Conservation (phyloP, 2,797 vertebrate genomes). For the Pygocentrus nattereri region DNA sequence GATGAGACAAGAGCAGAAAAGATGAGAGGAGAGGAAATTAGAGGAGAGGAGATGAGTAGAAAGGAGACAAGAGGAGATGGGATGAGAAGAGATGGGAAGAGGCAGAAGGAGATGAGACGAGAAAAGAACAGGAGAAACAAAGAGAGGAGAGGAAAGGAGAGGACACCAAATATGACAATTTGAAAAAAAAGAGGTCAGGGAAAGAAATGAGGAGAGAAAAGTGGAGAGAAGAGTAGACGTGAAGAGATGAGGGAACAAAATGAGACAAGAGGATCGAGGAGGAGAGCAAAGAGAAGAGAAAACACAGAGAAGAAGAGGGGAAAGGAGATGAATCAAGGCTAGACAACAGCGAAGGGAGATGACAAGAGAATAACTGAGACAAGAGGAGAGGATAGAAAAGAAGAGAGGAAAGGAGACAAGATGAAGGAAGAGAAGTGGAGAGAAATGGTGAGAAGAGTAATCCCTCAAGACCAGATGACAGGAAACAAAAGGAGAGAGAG, state of each 20-base stretch:
- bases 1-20: constrained; percentile 2
- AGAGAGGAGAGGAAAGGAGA: not conserved
- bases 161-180: not conserved
- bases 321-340: constrained; percentile 19
- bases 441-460: not conserved
- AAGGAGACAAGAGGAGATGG: constrained; percentile 56
- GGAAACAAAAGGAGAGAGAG: not conserved
- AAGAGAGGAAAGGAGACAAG: not conserved
- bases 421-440: not conserved
- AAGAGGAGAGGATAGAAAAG: constrained; percentile 29
- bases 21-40: not conserved
- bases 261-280: not conserved
- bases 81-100: not conserved
- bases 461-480: constrained; percentile 22
- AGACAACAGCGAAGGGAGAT: not conserved
- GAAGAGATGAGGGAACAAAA: not conserved
- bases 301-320: constrained; percentile 55
- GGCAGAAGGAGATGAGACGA: not conserved
- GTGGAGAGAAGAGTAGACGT: too few relatives aligned
- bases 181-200: not conserved
- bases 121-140: not conserved
- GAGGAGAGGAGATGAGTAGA: not conserved
- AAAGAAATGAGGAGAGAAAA: not conserved
- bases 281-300: not conserved
- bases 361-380: constrained; percentile 46